Conservation (phyloP, 1,140 invertebrate genomes). For the Heterodera schachtii region DNA sequence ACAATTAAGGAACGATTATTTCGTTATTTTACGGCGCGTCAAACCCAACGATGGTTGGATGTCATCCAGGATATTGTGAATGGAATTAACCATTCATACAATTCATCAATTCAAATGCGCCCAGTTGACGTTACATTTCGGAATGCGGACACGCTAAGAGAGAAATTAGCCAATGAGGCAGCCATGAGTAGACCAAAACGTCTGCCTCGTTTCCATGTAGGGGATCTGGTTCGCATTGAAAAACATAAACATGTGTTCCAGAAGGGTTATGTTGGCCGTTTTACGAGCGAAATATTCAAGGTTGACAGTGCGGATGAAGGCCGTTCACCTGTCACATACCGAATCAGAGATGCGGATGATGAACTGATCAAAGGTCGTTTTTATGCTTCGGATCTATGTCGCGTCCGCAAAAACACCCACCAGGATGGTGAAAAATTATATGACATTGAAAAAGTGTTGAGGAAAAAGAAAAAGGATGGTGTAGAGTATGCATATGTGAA, state of each 20-base stretch:
- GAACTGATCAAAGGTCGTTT: background rate
- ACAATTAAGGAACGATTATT: slow-evolving; percentile 40
- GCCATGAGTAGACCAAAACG: background rate
- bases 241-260: slow-evolving; percentile 1
- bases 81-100: slow-evolving; percentile 39
- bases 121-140: slow-evolving; percentile 34
- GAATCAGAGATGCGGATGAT: background rate
- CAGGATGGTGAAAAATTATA: too few species aligned
- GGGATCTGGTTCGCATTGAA: background rate
- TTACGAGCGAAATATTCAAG: background rate
- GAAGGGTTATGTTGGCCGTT: background rate
- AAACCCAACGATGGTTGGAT: slow-evolving; percentile 44
- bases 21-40: slow-evolving; percentile 41
- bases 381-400: background rate
- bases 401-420: background rate
- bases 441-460: too few species aligned
- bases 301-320: background rate
- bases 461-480: too few species aligned
- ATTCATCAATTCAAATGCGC: slow-evolving; percentile 31
- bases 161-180: background rate
- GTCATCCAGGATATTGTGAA: slow-evolving; percentile 38
- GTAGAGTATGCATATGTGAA: too few species aligned
- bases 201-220: background rate
- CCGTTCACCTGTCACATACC: background rate
- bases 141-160: slow-evolving; percentile 29